Evolutionary conservation across 2,797 vertebrate genomes (phyloP).

Genomic region (Poeciliopsis gracilis): DNA sequence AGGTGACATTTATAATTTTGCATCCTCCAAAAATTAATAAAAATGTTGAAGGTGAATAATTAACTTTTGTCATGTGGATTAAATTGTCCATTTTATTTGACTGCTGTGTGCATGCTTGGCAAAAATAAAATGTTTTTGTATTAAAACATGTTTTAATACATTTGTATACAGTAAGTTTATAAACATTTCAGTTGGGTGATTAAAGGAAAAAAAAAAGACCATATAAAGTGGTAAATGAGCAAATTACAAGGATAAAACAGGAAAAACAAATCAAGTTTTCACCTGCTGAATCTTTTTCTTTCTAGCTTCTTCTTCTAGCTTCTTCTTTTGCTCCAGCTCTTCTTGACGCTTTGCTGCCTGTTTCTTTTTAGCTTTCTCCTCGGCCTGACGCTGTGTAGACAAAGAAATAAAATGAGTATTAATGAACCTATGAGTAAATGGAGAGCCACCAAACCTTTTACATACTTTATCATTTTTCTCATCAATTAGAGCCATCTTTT

Average conservation of each 20-base stretch:
- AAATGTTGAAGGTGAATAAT: too few relatives aligned
- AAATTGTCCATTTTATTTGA: too few relatives aligned
- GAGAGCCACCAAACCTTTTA: background rate
- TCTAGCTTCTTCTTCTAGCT: conserved; percentile 87
- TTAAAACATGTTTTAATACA: background rate
- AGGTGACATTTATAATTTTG: too few relatives aligned
- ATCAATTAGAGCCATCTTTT: conserved; percentile 88
- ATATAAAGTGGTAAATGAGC: background rate
- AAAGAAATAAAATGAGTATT: background rate
- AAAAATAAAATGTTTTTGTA: background rate
- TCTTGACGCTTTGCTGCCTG: conserved; percentile 79
- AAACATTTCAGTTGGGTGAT: background rate
- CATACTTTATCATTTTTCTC: conserved; percentile 90
- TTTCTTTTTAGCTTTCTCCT: conserved; percentile 82
- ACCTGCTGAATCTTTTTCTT: conserved; percentile 75
- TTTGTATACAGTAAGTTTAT: background rate
- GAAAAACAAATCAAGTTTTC: conserved; percentile 26
- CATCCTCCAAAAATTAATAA: too few relatives aligned
- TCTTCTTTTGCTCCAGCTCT: conserved; percentile 81
- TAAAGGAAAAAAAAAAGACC: background rate
- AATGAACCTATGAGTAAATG: background rate
- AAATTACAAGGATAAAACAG: background rate
- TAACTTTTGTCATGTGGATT: too few relatives aligned
- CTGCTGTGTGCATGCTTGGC: too few relatives aligned
- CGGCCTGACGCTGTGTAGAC: conserved; percentile 75